phyloP scores from a whole-genome alignment of 2,888 invertebrate species.

The Hylaea fasciaria region DNA sequence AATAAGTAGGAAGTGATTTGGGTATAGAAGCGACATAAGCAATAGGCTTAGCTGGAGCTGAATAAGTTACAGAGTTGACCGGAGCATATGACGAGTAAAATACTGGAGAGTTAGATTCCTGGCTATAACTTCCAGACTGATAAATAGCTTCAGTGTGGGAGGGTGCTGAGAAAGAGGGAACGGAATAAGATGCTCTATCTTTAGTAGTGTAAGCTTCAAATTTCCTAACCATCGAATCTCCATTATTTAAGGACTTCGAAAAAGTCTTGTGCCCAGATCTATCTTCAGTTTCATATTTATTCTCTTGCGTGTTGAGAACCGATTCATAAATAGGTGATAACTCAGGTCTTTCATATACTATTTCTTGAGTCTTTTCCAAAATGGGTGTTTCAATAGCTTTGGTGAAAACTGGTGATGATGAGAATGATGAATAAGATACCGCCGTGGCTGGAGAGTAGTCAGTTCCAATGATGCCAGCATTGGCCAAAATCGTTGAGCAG shows the following conservation, averaged over 20 bases:
- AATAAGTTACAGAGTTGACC: not conserved
- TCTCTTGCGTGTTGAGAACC: constrained; percentile 45
- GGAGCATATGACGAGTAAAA: constrained; percentile 9
- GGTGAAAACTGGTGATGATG: not conserved
- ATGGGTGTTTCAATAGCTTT: not conserved
- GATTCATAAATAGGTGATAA: constrained; percentile 48
- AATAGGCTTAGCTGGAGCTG: not conserved
- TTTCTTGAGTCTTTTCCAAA: constrained; percentile 5
- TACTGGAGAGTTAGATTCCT: constrained; percentile 1
- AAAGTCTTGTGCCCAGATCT: constrained; percentile 36
- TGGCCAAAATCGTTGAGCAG: constrained; percentile 44
- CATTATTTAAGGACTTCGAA: constrained; percentile 44
- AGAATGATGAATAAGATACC: constrained; percentile 47
- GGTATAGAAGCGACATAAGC: not conserved
- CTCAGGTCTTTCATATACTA: constrained; percentile 34
- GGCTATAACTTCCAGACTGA: constrained; percentile 11
- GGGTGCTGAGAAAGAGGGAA: constrained; percentile 20
- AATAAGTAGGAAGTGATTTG: constrained; percentile 35
- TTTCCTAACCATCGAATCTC: constrained; percentile 44
- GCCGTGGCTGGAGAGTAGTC: constrained; percentile 45
- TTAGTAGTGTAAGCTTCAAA: constrained; percentile 31
- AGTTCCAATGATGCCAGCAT: constrained; percentile 45
- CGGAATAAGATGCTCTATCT: constrained; percentile 9
- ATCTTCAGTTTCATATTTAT: constrained; percentile 38
- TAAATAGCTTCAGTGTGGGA: constrained; percentile 12